Percentiles rank a stretch among this genome's conserved stretches.
Conservation (phyloP, 2,888 invertebrate genomes). For the Tetropium fuscum region DNA sequence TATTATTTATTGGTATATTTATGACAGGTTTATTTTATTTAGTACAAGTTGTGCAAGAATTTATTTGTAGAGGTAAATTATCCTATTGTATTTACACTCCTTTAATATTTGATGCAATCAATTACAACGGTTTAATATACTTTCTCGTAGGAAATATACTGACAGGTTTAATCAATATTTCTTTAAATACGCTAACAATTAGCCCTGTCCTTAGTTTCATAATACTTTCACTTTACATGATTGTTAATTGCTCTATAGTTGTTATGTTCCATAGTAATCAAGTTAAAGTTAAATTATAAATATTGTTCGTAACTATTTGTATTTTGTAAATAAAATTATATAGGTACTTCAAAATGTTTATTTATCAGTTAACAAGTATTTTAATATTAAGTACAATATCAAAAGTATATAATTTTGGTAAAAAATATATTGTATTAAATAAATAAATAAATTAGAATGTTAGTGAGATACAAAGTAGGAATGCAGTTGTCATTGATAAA, state of each 20-base stretch:
- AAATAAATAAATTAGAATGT: slow-evolving; percentile 26
- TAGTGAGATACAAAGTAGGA: slow-evolving; percentile 17
- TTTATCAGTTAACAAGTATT: slow-evolving; percentile 14
- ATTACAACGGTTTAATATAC: slow-evolving; percentile 85
- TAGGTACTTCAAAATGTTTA: not conserved
- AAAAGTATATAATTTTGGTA: slow-evolving; percentile 24
- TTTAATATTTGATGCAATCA: slow-evolving; percentile 76
- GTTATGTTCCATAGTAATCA: slow-evolving; percentile 65
- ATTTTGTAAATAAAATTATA: slow-evolving; percentile 14
- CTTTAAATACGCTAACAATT: slow-evolving; percentile 72
- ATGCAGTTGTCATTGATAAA: too few species aligned
- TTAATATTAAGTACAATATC: slow-evolving; percentile 27
- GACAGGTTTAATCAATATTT: slow-evolving; percentile 86
- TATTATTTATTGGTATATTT: slow-evolving; percentile 74
- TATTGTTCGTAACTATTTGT: slow-evolving; percentile 4
- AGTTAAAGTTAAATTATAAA: slow-evolving; percentile 67
- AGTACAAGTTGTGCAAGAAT: slow-evolving; percentile 67
- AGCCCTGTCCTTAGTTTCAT: slow-evolving; percentile 62
- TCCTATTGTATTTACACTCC: slow-evolving; percentile 63
- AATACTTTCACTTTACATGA: slow-evolving; percentile 73
- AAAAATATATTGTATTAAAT: slow-evolving; percentile 12
- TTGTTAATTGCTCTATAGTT: slow-evolving; percentile 63
- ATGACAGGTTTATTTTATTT: slow-evolving; percentile 70
- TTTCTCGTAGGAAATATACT: slow-evolving; percentile 87
- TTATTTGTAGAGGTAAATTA: slow-evolving; percentile 47